These are phyloP conservation scores for Steinernema scapterisci DNA, from an alignment of 2,888 invertebrate species.

Conservation along the genomic window DNA sequence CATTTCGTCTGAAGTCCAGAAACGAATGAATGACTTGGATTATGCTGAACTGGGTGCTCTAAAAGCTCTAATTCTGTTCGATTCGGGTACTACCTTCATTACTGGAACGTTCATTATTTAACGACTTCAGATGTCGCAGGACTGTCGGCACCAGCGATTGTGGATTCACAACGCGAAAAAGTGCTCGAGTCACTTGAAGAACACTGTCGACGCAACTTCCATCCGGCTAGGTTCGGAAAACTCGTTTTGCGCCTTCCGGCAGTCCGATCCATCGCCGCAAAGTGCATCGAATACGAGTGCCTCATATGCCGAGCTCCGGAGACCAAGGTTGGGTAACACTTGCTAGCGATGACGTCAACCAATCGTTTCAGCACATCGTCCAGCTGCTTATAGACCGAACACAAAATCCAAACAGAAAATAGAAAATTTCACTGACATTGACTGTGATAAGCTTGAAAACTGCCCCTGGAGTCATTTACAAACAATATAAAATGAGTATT, in stretches of 20 bases:
- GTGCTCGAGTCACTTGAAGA: conserved; percentile 91
- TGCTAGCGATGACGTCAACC: neutral
- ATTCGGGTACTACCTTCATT: conserved; percentile 12
- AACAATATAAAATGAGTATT: neutral
- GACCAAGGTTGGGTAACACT: neutral
- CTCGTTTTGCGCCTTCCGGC: conserved; percentile 85
- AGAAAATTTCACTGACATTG: neutral
- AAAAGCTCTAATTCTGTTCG: conserved; percentile 5
- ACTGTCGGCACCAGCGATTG: conserved; percentile 60
- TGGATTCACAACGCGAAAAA: conserved; percentile 87
- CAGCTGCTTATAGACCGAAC: conserved; percentile 19
- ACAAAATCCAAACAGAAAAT: neutral
- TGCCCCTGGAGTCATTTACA: neutral
- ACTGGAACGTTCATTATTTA: no score
- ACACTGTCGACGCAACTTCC: conserved; percentile 85
- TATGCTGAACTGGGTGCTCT: neutral
- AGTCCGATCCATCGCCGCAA: conserved; percentile 79
- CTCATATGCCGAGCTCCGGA: neutral
- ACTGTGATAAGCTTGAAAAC: neutral
- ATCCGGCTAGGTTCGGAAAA: conserved; percentile 91
- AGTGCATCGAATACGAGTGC: conserved; percentile 14
- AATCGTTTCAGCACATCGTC: conserved; percentile 6
- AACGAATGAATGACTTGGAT: conserved; percentile 10
- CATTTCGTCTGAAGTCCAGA: conserved; percentile 8
- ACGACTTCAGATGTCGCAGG: conserved; percentile 6